Conservation (phyloP, 2,113 vertebrate genomes). For the Odocoileus virginianus region DNA sequence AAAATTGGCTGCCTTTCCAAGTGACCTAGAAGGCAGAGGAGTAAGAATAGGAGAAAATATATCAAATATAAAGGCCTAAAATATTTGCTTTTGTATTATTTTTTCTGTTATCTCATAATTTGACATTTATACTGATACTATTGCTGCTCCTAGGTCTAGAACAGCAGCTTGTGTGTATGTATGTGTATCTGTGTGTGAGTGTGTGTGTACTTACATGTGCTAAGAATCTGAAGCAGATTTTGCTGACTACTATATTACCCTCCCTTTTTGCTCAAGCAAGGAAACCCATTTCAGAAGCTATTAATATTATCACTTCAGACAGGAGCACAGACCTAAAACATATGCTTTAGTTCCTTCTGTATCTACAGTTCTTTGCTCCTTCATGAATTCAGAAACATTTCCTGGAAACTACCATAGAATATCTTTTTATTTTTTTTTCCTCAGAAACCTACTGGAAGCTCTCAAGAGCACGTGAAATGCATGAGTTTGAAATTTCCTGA, state of each 20-base stretch:
- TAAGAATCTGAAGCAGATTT: neutral
- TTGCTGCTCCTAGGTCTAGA: neutral
- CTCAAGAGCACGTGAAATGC: neutral
- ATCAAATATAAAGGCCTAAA: neutral
- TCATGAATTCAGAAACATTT: neutral
- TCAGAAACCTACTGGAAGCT: neutral
- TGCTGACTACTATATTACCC: neutral
- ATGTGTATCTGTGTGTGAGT: neutral
- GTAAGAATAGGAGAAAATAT: neutral
- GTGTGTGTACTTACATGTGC: too few species aligned
- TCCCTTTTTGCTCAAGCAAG: neutral
- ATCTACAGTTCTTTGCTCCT: neutral
- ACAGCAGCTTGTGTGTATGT: neutral
- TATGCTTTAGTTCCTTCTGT: neutral
- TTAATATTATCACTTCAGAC: neutral
- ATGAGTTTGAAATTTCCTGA: neutral
- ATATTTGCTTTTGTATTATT: neutral
- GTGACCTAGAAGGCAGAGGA: neutral
- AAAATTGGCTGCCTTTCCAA: neutral
- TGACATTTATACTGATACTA: neutral
- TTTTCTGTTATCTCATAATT: neutral
- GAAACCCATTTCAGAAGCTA: neutral
- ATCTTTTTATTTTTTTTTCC: neutral
- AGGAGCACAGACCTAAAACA: neutral
- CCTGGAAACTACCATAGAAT: neutral